Percentiles rank a stretch among this genome's conserved stretches.
phyloP scores from a whole-genome alignment of 2,888 invertebrate genomes.

The Synanthedon myopaeformis region DNA sequence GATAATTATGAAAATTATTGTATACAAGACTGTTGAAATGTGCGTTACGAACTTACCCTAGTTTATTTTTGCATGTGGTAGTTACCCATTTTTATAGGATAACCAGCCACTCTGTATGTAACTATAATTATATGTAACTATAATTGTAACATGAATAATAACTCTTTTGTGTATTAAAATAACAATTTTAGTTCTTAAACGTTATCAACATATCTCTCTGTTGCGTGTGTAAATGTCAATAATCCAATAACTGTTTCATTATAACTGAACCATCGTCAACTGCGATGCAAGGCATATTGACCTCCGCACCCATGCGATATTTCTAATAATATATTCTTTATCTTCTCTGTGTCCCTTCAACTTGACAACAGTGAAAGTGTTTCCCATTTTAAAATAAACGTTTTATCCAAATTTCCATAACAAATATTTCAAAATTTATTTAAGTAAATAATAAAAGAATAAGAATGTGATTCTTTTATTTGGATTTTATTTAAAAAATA shows the following conservation, averaged over 20 bases:
- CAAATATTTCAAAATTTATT: too few relatives aligned
- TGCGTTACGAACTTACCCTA: too few relatives aligned
- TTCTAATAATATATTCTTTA: conserved; percentile 51
- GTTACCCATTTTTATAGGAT: too few relatives aligned
- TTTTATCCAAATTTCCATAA: too few relatives aligned
- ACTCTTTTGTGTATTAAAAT: conserved; percentile 17
- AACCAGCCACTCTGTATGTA: too few relatives aligned
- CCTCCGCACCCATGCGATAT: conserved; percentile 37
- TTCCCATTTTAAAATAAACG: conserved; percentile 1
- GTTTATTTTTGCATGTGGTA: too few relatives aligned
- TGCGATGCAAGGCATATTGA: conserved; percentile 36
- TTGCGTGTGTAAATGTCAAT: conserved; percentile 33
- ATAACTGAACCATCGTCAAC: conserved; percentile 36
- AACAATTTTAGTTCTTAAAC: conserved; percentile 11
- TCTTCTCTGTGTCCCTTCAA: conserved; percentile 29
- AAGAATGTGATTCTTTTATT: too few relatives aligned
- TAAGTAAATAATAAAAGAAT: too few relatives aligned
- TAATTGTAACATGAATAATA: conserved; percentile 10
- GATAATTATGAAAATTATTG: too few relatives aligned
- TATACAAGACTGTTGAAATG: too few relatives aligned
- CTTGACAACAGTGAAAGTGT: conserved; percentile 13
- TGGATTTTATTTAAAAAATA: too few relatives aligned
- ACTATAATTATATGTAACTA: too few relatives aligned
- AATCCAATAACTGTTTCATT: conserved; percentile 38
- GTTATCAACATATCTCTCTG: conserved; percentile 2